Evolutionary conservation across 2,888 invertebrate species (phyloP).

Genomic region (Dyspetes luteomarginatus): DNA sequence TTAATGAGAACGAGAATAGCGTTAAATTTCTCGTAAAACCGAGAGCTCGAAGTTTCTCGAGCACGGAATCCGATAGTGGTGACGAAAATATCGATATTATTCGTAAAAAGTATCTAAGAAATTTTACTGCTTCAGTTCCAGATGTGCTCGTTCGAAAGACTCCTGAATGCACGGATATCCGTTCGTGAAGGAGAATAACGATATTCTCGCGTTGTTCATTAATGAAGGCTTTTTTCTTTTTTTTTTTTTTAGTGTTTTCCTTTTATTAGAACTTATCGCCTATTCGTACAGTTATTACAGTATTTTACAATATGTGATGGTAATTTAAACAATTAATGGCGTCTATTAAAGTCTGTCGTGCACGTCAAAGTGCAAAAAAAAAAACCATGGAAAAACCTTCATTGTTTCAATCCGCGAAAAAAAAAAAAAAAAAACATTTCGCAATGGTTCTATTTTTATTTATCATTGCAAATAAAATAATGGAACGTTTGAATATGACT

Average conservation of each 20-base stretch:
- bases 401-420: constrained; percentile 25
- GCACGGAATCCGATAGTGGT: constrained; percentile 66
- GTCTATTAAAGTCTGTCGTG: constrained; percentile 72
- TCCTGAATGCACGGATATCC: neutral
- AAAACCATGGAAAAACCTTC: constrained; percentile 14
- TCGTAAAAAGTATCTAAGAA: constrained; percentile 17
- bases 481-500: neutral
- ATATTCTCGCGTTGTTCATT: neutral
- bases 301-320: constrained; percentile 79
- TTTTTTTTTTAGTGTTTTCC: constrained; percentile 60
- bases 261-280: constrained; percentile 80
- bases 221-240: neutral
- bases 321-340: constrained; percentile 75
- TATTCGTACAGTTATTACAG: constrained; percentile 79
- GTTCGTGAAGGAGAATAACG: neutral
- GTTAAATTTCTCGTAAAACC: constrained; percentile 65
- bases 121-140: neutral
- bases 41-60: constrained; percentile 44
- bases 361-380: constrained; percentile 53
- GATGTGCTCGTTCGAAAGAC: neutral
- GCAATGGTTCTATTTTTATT: constrained; percentile 25
- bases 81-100: constrained; percentile 5
- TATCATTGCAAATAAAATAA: neutral
- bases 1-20: constrained; percentile 44
- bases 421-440: constrained; percentile 12